Evolutionary conservation across 1,140 invertebrate species (phyloP), one percentile per base, ranked within the genome.

Genomic region (Archivesica marissinica): DNA sequence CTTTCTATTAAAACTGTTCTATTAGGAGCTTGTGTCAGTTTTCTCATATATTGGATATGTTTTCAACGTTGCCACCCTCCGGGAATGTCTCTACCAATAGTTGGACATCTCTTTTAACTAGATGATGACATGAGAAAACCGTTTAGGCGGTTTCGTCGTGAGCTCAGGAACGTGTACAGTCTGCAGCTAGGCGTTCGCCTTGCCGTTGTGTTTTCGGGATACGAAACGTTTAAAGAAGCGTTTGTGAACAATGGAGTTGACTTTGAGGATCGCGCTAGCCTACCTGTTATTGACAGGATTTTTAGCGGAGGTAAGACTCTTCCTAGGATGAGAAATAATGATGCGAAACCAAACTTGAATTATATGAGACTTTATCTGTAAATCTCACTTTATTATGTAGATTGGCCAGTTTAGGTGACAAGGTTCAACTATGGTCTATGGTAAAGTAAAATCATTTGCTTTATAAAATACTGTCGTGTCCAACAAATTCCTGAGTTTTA

Each of bases 161-260:
- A 81, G 39, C 82, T 66, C 33, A 82, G 86, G 0, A 66, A 85
- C 44, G 44, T 87, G 1, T 85, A 52, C 30, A 66, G 70, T 35
- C 15, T 87, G 30, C 47, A 59, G 7, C 20, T 79, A 13, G 82
- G 82, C 7, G 25, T 13, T 13, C 56, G 44, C 4, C 64, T 64
- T 6, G 50, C 39, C n/a, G 59, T 85, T 7, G 54, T 77, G 23
- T 38, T 85, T 0, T 68, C 33, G 54, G 86, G 81, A 50, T 28
- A 50, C n/a, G 56, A 77, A 13, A 56, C 70, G 9, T n/a, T 87
- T 20, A 74, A 78, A 30, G 82, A 87, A n/a, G 38, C 47, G 0
- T 85, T 85, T 50, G 39, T 80, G 3, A 87, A 87, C 56, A 33
- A 61, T 39, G 81, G 56, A 11, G 86, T 81, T 39, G 54, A 50